A percentile compares a stretch with the other conserved stretches of the same genome.
phyloP scores from a whole-genome alignment of 2,888 invertebrate species.

The Tolmerus cingulatus region DNA sequence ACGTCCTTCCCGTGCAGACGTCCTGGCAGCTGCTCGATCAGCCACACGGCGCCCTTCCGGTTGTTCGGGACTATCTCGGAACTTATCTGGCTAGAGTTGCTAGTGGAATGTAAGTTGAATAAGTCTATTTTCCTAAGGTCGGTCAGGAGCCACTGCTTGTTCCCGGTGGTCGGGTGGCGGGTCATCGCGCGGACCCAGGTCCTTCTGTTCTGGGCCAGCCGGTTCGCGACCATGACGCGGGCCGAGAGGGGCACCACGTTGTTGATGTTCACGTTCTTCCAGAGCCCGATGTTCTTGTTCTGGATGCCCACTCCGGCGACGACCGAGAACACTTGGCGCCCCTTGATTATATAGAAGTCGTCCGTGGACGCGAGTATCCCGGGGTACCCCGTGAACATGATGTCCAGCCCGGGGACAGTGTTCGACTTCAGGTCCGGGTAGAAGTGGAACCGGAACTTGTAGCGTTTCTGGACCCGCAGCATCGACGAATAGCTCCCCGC shows the following conservation, averaged over 20 bases:
- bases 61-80: slow-evolving; percentile 41
- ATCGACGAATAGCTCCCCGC: slow-evolving; percentile 83
- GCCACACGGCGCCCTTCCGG: slow-evolving; percentile 67
- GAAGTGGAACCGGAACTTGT: slow-evolving; percentile 78
- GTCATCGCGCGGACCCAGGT: slow-evolving; percentile 78
- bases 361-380: slow-evolving; percentile 83
- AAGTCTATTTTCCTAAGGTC: slow-evolving; percentile 69
- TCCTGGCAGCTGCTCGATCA: slow-evolving; percentile 81
- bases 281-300: slow-evolving; percentile 75
- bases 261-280: slow-evolving; percentile 72
- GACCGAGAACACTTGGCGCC: slow-evolving; percentile 68
- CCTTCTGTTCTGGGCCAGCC: slow-evolving; percentile 74
- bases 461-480: slow-evolving; percentile 84
- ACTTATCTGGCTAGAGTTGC: slow-evolving; percentile 51
- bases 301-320: slow-evolving; percentile 81
- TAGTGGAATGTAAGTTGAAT: slow-evolving; percentile 53
- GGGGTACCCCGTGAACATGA: slow-evolving; percentile 85
- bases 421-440: slow-evolving; percentile 65
- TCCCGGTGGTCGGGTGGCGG: slow-evolving; percentile 79
- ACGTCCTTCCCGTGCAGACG: slow-evolving; percentile 66
- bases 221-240: slow-evolving; percentile 83
- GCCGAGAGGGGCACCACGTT: slow-evolving; percentile 71
- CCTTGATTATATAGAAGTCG: slow-evolving; percentile 78
- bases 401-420: slow-evolving; percentile 71
- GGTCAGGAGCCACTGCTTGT: slow-evolving; percentile 87